Percentiles rank a stretch among this genome's conserved stretches.
Evolutionary conservation across 2,888 invertebrate species (phyloP).

Genomic region (Lutraria lutraria): DNA sequence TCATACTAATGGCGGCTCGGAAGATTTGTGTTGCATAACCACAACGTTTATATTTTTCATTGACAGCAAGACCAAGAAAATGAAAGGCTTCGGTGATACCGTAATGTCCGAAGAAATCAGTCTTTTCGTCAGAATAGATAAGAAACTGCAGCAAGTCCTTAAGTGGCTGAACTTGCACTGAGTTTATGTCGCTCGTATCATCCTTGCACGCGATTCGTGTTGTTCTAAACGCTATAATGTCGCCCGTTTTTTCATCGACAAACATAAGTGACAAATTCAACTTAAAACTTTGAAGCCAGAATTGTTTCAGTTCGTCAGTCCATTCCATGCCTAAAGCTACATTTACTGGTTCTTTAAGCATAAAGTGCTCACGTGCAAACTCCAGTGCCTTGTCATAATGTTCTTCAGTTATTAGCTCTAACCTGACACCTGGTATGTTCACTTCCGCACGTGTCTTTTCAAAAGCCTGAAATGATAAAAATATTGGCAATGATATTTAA

Average conservation of each 20-base stretch:
- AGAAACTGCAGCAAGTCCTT: constrained; percentile 9
- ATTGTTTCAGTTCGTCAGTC: neutral
- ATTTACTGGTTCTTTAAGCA: constrained; percentile 41
- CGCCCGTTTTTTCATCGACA: constrained; percentile 43
- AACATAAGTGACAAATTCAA: constrained; percentile 41
- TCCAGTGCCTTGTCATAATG: neutral
- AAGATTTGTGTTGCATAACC: constrained; percentile 39
- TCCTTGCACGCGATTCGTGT: constrained; percentile 5
- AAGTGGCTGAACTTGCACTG: constrained; percentile 9
- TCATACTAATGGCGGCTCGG: constrained; percentile 32
- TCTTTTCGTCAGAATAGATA: constrained; percentile 35
- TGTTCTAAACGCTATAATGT: constrained; percentile 39
- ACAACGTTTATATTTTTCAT: constrained; percentile 33
- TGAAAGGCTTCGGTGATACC: constrained; percentile 35
- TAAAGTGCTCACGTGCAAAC: constrained; percentile 30
- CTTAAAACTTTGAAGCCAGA: constrained; percentile 39
- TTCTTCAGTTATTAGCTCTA: constrained; percentile 12
- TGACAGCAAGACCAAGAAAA: constrained; percentile 40
- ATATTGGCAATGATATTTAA: neutral
- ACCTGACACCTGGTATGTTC: constrained; percentile 23
- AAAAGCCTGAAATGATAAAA: constrained; percentile 16
- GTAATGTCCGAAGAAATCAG: constrained; percentile 43
- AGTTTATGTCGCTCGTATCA: constrained; percentile 21
- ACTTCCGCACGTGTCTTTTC: constrained; percentile 19
- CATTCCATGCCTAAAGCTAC: constrained; percentile 26